phyloP scores from a whole-genome alignment of 2,888 invertebrate genomes.

The Melanostoma mellinum region DNA sequence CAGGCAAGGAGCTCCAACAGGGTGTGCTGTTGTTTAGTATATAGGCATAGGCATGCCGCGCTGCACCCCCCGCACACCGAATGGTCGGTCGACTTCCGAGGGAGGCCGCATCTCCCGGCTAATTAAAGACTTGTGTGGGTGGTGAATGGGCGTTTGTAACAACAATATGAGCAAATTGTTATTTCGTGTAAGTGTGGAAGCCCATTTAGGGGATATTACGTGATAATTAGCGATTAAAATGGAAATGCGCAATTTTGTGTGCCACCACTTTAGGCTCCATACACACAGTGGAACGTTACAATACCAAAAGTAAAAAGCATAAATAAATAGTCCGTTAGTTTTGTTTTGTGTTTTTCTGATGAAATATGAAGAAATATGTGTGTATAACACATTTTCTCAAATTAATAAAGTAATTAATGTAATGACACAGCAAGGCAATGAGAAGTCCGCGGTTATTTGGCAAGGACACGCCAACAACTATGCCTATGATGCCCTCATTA shows the following conservation, averaged over 20 bases:
- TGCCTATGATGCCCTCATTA: neutral
- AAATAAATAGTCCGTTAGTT: conserved; percentile 33
- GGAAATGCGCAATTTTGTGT: conserved; percentile 54
- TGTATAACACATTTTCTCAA: conserved; percentile 53
- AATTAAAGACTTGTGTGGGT: conserved; percentile 40
- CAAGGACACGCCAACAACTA: conserved; percentile 37
- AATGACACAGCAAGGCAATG: conserved; percentile 49
- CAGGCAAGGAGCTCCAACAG: conserved; percentile 11
- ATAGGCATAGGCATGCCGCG: too few relatives aligned
- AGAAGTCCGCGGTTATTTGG: conserved; percentile 47
- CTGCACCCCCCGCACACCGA: neutral
- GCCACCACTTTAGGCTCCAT: conserved; percentile 29
- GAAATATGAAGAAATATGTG: conserved; percentile 46
- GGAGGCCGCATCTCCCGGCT: neutral
- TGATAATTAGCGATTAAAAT: conserved; percentile 67
- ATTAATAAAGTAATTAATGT: conserved; percentile 68
- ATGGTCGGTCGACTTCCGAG: neutral
- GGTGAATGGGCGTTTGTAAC: neutral
- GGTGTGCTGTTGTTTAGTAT: neutral
- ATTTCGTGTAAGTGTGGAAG: conserved; percentile 31
- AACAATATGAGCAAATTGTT: neutral
- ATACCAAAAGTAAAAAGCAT: neutral
- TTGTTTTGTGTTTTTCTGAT: conserved; percentile 11
- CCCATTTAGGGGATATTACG: conserved; percentile 55
- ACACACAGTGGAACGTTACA: neutral